Conservation (phyloP, 2,888 invertebrate species). For the Apeira syringaria region DNA sequence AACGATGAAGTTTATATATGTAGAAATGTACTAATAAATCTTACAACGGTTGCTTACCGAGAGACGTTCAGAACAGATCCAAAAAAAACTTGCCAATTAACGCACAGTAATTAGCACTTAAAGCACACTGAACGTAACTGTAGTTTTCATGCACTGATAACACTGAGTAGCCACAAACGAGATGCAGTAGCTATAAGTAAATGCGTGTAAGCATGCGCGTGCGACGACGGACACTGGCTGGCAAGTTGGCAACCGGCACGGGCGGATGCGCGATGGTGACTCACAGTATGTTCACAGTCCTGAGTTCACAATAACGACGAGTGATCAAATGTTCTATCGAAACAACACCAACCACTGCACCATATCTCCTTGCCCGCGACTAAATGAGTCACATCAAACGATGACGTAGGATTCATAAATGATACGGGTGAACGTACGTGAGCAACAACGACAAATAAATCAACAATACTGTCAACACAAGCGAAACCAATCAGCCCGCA, state of each 20-base stretch:
- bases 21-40: too few species aligned
- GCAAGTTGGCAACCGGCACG: conserved; percentile 41
- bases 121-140: conserved; percentile 49
- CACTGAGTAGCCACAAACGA: conserved; percentile 38
- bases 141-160: conserved; percentile 69
- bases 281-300: conserved; percentile 32
- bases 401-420: conserved; percentile 46
- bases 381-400: conserved; percentile 52
- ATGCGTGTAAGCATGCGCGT: conserved; percentile 69
- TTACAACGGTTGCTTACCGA: conserved; percentile 34
- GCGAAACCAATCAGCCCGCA: conserved; percentile 24
- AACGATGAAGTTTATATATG: not conserved
- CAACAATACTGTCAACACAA: conserved; percentile 23
- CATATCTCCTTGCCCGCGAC: conserved; percentile 40
- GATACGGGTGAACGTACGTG: conserved; percentile 8
- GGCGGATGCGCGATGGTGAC: conserved; percentile 52
- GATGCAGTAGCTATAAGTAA: too few species aligned
- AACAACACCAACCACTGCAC: conserved; percentile 45
- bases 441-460: conserved; percentile 4
- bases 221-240: conserved; percentile 58
- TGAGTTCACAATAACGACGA: conserved; percentile 33
- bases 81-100: conserved; percentile 24
- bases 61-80: conserved; percentile 32
- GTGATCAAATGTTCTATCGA: conserved; percentile 56
- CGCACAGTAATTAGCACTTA: conserved; percentile 51